Evolutionary conservation across 2,888 invertebrate species (phyloP), one percentile per base, ranked within the genome.

Genomic region (Cantharis rufa): DNA sequence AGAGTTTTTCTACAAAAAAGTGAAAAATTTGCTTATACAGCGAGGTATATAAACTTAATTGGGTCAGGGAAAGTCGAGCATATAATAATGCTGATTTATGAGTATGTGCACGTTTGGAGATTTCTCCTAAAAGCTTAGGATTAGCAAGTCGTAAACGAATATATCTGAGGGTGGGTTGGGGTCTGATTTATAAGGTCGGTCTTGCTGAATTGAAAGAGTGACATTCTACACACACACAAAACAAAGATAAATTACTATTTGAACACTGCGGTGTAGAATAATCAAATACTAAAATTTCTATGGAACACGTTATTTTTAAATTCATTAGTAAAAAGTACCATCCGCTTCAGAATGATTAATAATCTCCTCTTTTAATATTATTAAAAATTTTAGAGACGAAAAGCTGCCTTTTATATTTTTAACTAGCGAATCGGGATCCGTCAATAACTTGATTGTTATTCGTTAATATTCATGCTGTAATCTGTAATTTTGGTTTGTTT

Each of bases 161-260:
- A 72, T 69, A 66, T 78, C 73, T 69, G 72, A 32, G 73, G 78
- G 71, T 70, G 48, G 28, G 66, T 28, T 69, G 18, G 16, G 61
- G 24, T 27, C 27, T 62, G 71, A 74, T 73, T 79, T 78, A 78
- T 79, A 78, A 76, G 74, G 76, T 78, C 74, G 71, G 75, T 76
- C 70, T 71, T 66, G 74, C 69, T 61, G 77, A 79, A 78, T 78
- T 79, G 76, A 76, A 80, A 80, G 74, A 79, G 77, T 75, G 75
- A 75, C 76, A 70, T 74, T 70, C 68, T 76, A 76, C 74, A 78
- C 74, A 73, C 64, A 72, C 63, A 70, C 77, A 72, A 79, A 79
- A 80, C 76, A 79, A 80, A 78, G 79, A 80, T 77, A 78, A 79
- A 80, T 76, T 74, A 75, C 68, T 78, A 75, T 79, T 78, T 77